Base-by-base conservation (phyloP, 2,797 vertebrate genomes). In the Rhinophrynus dorsalis region DNA sequence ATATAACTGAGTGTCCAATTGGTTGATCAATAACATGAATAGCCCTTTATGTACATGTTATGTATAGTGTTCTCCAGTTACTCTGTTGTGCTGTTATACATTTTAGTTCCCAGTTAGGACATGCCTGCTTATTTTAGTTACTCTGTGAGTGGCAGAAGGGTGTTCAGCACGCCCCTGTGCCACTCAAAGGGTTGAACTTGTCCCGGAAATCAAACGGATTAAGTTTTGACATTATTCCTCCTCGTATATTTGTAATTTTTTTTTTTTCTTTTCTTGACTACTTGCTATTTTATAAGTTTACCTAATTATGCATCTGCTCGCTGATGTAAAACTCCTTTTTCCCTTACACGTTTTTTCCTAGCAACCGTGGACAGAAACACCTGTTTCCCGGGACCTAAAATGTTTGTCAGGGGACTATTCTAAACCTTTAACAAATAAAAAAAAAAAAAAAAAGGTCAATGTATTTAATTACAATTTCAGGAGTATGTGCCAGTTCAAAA, bases 11-110 rank as follows among this genome's bases (percentile, higher is more conserved):
- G 86, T 88, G 88, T 90, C 88, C 88, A 83, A 84, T 85, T 86
- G 82, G 89, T 87, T 87, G 88, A 81, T 88, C 82, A 89, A 84
- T 90, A 87, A 86, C 89, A 85, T 83, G 85, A 83, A 79, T 85
- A 82, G 20, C 76, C 77, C 79, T 78, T 17, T 70, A 78, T 76
- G 47, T 88, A 83, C 82, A 84, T 77, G 54, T 84, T 78, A 84
- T 74, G 83, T 78, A 81, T 83, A 84, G 80, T 74, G 83, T 85
- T 77, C 74, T 79, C 78, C 74, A 56, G 79, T 80, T 78, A 79
- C 74, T 65, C 80, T 68, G 71, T 85, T 81, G 77, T 86, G 83
- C 82, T 85, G 82, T 89, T 85, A 75, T 77, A 65, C 77, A 77
- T 83, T 82, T 85, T 82, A 83, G 64, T 82, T 85, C 75, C 80